phyloP scores from a whole-genome alignment of 2,113 vertebrate genomes.

The Odobenus rosmarus region DNA sequence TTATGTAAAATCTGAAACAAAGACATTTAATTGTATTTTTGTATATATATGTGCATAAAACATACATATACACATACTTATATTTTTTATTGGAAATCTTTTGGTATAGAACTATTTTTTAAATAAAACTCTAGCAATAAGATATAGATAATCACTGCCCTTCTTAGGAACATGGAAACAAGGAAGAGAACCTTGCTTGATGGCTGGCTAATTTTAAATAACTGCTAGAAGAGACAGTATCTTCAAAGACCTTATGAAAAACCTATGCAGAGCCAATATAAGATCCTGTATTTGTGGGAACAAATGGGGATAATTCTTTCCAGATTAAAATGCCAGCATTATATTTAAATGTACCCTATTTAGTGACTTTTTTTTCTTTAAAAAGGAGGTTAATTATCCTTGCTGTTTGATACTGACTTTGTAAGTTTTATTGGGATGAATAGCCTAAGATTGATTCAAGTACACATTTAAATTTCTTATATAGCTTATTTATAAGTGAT shows the following conservation, averaged over 20 bases:
- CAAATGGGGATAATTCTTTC: not conserved
- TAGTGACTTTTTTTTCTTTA: not conserved
- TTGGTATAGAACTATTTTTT: not conserved
- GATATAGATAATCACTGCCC: not conserved
- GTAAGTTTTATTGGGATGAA: constrained; percentile 14
- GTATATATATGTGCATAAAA: not conserved
- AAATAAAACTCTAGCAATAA: not conserved
- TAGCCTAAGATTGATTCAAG: not conserved
- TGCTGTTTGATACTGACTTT: not conserved
- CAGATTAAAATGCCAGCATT: not conserved
- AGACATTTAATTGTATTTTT: not conserved
- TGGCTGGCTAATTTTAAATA: constrained; percentile 18
- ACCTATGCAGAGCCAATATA: not conserved
- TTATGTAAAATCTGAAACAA: not conserved
- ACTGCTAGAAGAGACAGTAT: not conserved
- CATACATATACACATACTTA: not conserved
- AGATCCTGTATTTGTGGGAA: not conserved
- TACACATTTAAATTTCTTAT: not conserved
- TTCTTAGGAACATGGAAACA: not conserved
- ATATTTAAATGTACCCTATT: not conserved
- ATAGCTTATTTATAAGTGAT: not conserved
- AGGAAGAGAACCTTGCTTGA: not conserved
- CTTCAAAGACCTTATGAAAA: constrained; percentile 1
- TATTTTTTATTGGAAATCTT: constrained; percentile 2
- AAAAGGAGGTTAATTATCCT: not conserved